Base-by-base conservation (phyloP, 2,113 vertebrate species). In the Hippocampus zosterae region DNA sequence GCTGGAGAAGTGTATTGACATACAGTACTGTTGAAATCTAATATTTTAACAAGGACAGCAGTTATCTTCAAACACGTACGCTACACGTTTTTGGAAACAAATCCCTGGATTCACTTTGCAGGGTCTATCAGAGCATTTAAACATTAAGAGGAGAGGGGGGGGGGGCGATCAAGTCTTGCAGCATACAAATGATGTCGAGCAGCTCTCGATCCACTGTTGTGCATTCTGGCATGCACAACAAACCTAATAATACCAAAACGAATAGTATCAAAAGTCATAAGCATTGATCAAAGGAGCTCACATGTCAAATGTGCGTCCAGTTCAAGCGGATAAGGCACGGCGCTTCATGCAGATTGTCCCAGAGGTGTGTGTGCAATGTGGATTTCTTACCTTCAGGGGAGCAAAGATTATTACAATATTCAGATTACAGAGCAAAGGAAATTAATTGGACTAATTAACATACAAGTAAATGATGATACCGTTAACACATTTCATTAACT, bases 401-500 rank as follows among this genome's bases (percentile, higher is more conserved):
- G 84, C 87, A 87, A 85, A 89, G 82, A 89, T 91, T 92, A 92
- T 93, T 93, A 92, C 88, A 93, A 90, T 92, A 92, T 92, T 91
- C 92, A 91, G 89, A 92, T 93, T 92, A 92, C 88, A 86, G 83
- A 90, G 91, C 89, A 83, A 84, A 83, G 86, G 86, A 93, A 93
- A 93, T 92, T 91, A 93, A 93, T 93, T 93, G 89, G 90, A 89
- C 91, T 93, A 93, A 93, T 93, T 93, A 93, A 92, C 91, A 92
- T 92, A 93, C 92, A 93, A 92, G 89, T 91, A 93, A 93, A 93
- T 92, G 91, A 92, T 92, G 92, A 93, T 93, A 92, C 91, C 92
- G 91, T 93, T 92, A 92, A 93, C 92, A 93, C 91, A 93, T 92
- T 93, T 93, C 92, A 93, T 93, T 92, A 93, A 92, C 92, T 93